Base-by-base conservation (phyloP, 2,113 vertebrate species). In the Platichthys stellatus region DNA sequence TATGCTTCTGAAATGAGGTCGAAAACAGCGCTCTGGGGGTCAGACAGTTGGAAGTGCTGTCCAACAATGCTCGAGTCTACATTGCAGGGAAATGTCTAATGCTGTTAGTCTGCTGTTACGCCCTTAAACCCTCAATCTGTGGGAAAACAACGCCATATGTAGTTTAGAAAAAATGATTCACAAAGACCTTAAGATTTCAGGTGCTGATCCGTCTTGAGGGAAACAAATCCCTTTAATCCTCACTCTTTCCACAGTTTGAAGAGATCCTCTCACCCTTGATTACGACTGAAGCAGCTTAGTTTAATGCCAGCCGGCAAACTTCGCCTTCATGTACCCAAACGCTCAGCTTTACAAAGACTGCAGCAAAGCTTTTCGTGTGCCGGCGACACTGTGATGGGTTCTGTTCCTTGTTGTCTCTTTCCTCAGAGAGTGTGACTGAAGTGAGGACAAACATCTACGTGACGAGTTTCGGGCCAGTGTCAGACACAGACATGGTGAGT, bases 391-490 rank as follows among this genome's bases (percentile, higher is more conserved):
- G 24, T 74, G 74, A 66, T 61, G 43, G 63, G 9, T 60, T 40
- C 21, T 63, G n/a, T 6, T 70, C 6, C 64, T 80, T 53, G 43
- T 70, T 47, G 47, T 88, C 23, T 85, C 43, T 85, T 70, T 66
- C 65, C 61, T 67, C 90, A 98, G 97, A 98, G 93, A 96, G 95
- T 2, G 96, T 98, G 86, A 99, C 98, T 13, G 97, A 99, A 94
- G 98, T 99, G 81, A 97, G 96, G 92, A 99, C 98, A 69, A 97
- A 99, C 91, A 99, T 99, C 93, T 98, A 97, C 0, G 98, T 99
- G 90, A 99, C 97, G 0, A 99, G 98, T 90, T 99, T 99, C 28
- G 98, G 98, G 64, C 98, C 98, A 0, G 98, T 99, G 69, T 99
- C 98, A 23, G 97, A 99, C 84, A 99, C 97, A 56, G 98, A 99